Conservation (phyloP, 2,797 vertebrate species). For the Tinamus major region DNA sequence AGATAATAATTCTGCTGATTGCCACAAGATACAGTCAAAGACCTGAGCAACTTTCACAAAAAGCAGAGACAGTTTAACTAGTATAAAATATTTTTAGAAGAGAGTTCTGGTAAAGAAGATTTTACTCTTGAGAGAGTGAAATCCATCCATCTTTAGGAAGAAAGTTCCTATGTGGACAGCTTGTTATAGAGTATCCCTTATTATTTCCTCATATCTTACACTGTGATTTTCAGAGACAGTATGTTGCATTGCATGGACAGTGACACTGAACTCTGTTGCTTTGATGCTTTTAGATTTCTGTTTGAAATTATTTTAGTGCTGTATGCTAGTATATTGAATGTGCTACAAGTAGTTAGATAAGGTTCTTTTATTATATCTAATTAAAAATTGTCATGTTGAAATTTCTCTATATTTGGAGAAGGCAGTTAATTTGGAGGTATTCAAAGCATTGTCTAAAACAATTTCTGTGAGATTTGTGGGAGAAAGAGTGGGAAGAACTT, state of each 20-base stretch:
- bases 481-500: not conserved
- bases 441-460: not conserved
- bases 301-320: not conserved
- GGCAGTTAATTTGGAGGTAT: not conserved
- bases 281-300: constrained; percentile 12
- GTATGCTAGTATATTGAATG: not conserved
- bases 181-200: not conserved
- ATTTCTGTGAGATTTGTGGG: not conserved
- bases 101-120: not conserved
- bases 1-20: not conserved
- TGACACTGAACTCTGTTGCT: not conserved
- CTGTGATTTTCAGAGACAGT: not conserved
- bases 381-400: not conserved
- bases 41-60: not conserved
- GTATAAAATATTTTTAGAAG: not conserved
- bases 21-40: not conserved
- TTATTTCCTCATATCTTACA: not conserved
- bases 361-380: not conserved
- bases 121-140: not conserved
- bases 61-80: not conserved
- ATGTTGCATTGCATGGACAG: not conserved
- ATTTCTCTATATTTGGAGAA: not conserved
- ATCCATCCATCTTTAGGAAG: not conserved
- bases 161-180: not conserved
- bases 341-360: not conserved